These are phyloP conservation scores for Chionodraco myersi DNA, from an alignment of 2,113 vertebrate genomes.

Conservation along the genomic window DNA sequence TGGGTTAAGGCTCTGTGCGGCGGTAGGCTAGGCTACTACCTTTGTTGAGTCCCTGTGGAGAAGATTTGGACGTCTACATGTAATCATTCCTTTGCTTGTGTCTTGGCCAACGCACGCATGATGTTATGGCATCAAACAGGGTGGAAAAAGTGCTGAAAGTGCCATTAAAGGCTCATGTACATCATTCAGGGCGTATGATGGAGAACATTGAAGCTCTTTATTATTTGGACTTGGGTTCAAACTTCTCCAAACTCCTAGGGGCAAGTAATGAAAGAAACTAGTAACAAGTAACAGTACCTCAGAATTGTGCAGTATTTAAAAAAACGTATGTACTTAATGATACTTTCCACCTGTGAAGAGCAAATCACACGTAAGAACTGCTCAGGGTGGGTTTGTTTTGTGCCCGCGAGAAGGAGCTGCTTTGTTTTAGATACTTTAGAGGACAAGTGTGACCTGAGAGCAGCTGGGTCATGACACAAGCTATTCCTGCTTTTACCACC, in stretches of 20 bases:
- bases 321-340: neutral
- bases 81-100: neutral
- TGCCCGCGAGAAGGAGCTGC: neutral
- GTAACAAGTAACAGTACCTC: neutral
- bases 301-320: neutral
- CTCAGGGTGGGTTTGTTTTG: neutral
- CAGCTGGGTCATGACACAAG: slow-evolving; percentile 35
- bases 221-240: neutral
- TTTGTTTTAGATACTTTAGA: slow-evolving; percentile 25
- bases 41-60: neutral
- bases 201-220: neutral
- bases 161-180: neutral
- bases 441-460: slow-evolving; percentile 26
- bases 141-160: neutral
- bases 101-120: neutral
- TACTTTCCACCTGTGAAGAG: neutral
- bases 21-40: neutral
- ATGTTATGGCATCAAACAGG: neutral
- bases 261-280: no score
- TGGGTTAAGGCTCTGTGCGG: neutral
- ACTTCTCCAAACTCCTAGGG: no score
- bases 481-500: slow-evolving; percentile 39
- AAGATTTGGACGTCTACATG: neutral
- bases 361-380: neutral
- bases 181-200: neutral